Conservation (phyloP, 2,797 vertebrate species). For the Otolemur crassicaudatus region DNA sequence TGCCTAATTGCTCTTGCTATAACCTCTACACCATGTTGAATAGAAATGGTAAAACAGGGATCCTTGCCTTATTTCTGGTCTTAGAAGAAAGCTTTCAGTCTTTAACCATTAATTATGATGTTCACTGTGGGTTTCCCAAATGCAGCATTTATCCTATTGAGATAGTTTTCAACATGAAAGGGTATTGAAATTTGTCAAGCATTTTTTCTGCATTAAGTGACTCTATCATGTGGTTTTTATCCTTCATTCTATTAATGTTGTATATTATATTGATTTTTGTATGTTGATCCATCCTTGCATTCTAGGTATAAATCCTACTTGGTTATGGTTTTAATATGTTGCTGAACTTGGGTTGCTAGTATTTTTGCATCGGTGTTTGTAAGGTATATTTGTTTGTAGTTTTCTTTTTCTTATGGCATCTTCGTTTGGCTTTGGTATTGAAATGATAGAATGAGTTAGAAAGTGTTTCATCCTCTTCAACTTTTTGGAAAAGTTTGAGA, state of each 20-base stretch:
- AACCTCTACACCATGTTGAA: background rate
- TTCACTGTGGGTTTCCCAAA: background rate
- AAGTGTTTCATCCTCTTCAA: background rate
- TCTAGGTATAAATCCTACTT: background rate
- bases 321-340: background rate
- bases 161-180: background rate
- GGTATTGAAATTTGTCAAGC: background rate
- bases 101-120: background rate
- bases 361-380: background rate
- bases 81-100: background rate
- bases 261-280: background rate
- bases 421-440: background rate
- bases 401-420: background rate
- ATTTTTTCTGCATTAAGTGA: background rate
- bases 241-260: background rate
- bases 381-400: background rate
- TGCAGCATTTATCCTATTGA: background rate
- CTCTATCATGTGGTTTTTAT: background rate
- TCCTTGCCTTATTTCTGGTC: background rate
- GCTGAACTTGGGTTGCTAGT: background rate
- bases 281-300: background rate
- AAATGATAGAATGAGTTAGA: background rate
- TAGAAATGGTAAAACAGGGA: background rate
- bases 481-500: background rate
- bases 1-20: background rate